These are phyloP conservation scores for Cryptocheilus praepositus DNA, from an alignment of 2,888 invertebrate species.

Conservation along the genomic window DNA sequence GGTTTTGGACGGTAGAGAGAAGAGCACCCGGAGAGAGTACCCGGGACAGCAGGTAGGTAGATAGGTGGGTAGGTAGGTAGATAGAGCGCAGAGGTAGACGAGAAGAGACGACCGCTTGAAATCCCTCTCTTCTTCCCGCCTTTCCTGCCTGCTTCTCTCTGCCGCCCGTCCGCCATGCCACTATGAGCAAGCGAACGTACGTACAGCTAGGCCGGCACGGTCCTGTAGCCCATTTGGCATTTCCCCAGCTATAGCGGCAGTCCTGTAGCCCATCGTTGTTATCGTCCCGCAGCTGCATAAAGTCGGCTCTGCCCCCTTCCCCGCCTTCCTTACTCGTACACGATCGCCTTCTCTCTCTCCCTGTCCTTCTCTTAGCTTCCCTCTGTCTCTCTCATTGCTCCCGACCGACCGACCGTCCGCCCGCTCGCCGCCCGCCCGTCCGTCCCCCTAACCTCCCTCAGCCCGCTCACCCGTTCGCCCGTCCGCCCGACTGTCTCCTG, in stretches of 20 bases:
- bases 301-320: conserved; percentile 71
- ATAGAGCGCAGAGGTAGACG: conserved; percentile 65
- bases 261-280: conserved; percentile 77
- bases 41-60: conserved; percentile 45
- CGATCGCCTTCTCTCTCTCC: conserved; percentile 36
- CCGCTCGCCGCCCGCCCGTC: no score
- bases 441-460: no score
- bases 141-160: conserved; percentile 57
- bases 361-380: conserved; percentile 36
- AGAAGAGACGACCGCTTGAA: conserved; percentile 72
- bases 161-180: conserved; percentile 72
- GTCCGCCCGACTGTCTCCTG: conserved; percentile 19
- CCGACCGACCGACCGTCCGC: conserved; percentile 32
- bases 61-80: conserved; percentile 45
- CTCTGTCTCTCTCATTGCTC: conserved; percentile 35
- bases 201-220: conserved; percentile 72
- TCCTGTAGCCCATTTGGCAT: conserved; percentile 76
- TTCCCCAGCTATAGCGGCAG: conserved; percentile 74
- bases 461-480: conserved; percentile 36
- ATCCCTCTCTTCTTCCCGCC: conserved; percentile 70
- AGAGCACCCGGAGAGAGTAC: conserved; percentile 51
- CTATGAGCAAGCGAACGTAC: conserved; percentile 69
- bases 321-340: conserved; percentile 46
- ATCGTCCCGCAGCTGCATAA: conserved; percentile 77
- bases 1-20: conserved; percentile 47